Conservation (phyloP, 2,888 invertebrate species). For the Lasioglossum marginatum region DNA sequence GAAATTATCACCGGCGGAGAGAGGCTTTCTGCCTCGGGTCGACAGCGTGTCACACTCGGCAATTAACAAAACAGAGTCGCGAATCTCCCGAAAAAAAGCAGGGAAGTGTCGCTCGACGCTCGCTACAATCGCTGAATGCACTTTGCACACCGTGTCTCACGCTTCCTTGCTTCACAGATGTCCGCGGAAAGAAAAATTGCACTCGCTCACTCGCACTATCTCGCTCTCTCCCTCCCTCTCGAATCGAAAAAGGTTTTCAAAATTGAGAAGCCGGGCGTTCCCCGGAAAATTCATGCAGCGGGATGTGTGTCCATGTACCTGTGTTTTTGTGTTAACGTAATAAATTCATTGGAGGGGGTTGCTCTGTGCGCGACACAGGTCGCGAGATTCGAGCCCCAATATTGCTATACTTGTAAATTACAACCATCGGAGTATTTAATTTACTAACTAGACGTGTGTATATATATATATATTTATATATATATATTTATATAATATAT, state of each 20-base stretch:
- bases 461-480: conserved; percentile 58
- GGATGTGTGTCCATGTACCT: not conserved
- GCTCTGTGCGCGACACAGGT: conserved; percentile 50
- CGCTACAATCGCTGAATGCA: not conserved
- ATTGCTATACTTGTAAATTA: conserved; percentile 83
- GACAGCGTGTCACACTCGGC: not conserved
- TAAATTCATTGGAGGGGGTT: conserved; percentile 45
- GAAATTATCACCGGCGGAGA: not conserved
- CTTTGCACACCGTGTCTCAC: not conserved
- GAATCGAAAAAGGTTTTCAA: not conserved
- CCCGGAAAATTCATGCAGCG: conserved; percentile 4
- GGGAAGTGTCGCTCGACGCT: not conserved
- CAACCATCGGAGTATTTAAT: conserved; percentile 83
- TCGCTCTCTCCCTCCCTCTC: not conserved
- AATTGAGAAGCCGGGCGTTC: not conserved
- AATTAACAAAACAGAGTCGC: not conserved
- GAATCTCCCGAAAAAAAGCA: not conserved
- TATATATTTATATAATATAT: conserved; percentile 42
- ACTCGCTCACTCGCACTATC: not conserved
- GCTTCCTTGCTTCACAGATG: not conserved
- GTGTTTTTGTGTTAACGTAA: conserved; percentile 14
- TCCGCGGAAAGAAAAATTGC: not conserved
- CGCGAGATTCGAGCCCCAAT: conserved; percentile 65
- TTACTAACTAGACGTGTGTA: conserved; percentile 73
- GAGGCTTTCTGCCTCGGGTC: not conserved